Base-by-base conservation (phyloP, 2,797 vertebrate species). In the Denticeps clupeoides region DNA sequence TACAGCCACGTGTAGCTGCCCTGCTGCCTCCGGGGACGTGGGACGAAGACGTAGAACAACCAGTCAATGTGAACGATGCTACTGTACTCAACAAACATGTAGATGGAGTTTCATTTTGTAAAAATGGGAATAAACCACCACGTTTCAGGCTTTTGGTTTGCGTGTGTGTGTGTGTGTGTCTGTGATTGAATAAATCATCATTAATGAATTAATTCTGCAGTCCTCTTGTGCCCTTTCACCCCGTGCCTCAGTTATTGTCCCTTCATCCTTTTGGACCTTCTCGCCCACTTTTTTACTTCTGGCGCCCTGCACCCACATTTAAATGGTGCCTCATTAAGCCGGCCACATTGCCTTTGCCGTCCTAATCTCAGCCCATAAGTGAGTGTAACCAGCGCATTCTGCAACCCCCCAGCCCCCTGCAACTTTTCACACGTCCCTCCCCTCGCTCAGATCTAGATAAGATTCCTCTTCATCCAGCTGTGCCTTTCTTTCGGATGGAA, bases 401-500 rank as follows among this genome's bases (percentile, higher is more conserved):
- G 5, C 16, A 7, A 37, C 33, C 10, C 10, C 19, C 15, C 16
- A 33, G 15, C 2, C 10, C 33, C 33, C 57, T 67, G 73, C 65
- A 72, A 72, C 65, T 66, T 72, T 69, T 75, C 62, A 69, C 77
- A 62, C 60, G 43, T 55, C 46, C 42, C 51, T 59, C 59, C 38
- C 58, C 59, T 58, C 58, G 50, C 50, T 53, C 56, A 52, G 54
- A 50, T 33, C 53, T 49, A 65, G 62, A 57, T 61, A 45, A 75
- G 72, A 33, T 18, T 48, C 59, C 49, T 64, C 64, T 59, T 63
- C 18, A 56, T 76, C 78, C 74, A 74, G 73, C 80, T 80, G 78
- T 74, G 78, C 62, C 59, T 72, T 74, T 75, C 74, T 74, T 56
- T 61, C 47, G 60, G 63, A 67, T 68, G 69, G 69, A 79, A 38